A percentile compares a stretch with the other conserved stretches of the same genome.
These are phyloP conservation scores for Henricia sp. DNA, from an alignment of 53 echinoderm and acorn worm species.

Conservation along the genomic window DNA sequence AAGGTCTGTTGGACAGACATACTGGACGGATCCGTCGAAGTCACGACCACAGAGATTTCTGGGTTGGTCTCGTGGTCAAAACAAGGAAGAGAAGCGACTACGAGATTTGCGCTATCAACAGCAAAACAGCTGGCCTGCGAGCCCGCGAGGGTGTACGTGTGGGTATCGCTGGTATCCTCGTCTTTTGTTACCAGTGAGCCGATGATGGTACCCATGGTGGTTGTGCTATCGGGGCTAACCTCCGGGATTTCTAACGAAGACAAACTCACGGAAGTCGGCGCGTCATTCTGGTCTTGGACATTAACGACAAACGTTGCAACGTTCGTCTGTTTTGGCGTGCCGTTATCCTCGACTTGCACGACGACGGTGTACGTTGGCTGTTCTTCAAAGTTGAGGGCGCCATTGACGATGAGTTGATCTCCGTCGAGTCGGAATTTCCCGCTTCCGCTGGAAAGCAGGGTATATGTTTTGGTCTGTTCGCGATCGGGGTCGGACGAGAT, in stretches of 20 bases:
- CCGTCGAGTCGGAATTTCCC: constrained; percentile 50
- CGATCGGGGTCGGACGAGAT: constrained; percentile 58
- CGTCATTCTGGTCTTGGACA: constrained; percentile 60
- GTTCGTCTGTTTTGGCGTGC: constrained; percentile 37
- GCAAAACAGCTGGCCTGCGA: constrained; percentile 42
- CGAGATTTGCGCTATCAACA: constrained; percentile 10
- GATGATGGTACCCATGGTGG: constrained; percentile 37
- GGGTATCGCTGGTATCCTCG: constrained; percentile 57
- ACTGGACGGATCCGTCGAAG: constrained; percentile 28
- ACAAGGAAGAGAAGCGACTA: constrained; percentile 29
- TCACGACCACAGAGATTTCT: constrained; percentile 10
- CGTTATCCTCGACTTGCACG: constrained; percentile 58
- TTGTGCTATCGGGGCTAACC: constrained; percentile 24
- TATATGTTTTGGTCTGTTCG: constrained; percentile 38
- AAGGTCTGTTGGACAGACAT: constrained; percentile 30
- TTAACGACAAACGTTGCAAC: constrained; percentile 23
- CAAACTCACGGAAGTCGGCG: constrained; percentile 52
- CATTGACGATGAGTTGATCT: constrained; percentile 43
- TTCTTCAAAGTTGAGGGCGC: constrained; percentile 58
- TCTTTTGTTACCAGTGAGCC: constrained; percentile 63
- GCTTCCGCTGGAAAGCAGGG: constrained; percentile 43
- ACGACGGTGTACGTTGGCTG: neutral
- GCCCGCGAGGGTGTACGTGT: constrained; percentile 35
- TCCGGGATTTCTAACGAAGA: constrained; percentile 29
- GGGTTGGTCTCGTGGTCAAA: constrained; percentile 62